A percentile compares a stretch with the other conserved stretches of the same genome.
phyloP scores from a whole-genome alignment of 2,113 vertebrate species.

The Labeo catla region DNA sequence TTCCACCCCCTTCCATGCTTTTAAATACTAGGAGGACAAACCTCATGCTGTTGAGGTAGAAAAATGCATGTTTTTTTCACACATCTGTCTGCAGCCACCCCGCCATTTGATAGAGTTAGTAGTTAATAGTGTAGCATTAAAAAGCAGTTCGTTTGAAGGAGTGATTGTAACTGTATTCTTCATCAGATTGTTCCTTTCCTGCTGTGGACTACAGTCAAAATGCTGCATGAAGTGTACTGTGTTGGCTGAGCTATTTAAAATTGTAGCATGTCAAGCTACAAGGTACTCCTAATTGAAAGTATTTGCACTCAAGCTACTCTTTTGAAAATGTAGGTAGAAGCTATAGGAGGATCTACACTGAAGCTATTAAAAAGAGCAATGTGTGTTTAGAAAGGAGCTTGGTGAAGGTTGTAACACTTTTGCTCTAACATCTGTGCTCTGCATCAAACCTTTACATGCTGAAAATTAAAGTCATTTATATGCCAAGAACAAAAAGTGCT shows the following conservation, averaged over 20 bases:
- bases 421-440: background rate
- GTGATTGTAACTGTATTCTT: conserved; percentile 33
- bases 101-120: conserved; percentile 29
- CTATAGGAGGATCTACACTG: background rate
- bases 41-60: background rate
- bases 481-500: background rate
- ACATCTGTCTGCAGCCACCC: background rate
- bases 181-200: conserved; percentile 37
- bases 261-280: background rate
- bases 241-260: background rate
- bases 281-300: background rate
- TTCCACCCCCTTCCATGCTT: background rate
- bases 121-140: conserved; percentile 24
- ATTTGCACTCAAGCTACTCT: background rate
- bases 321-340: background rate
- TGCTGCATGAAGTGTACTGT: background rate
- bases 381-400: background rate
- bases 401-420: background rate
- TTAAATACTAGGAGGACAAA: conserved; percentile 19
- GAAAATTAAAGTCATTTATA: background rate
- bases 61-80: conserved; percentile 11
- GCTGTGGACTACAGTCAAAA: conserved; percentile 25
- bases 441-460: background rate
- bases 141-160: background rate
- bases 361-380: background rate